Base-by-base conservation (phyloP, 2,797 vertebrate species). In the Acanthis flammea region DNA sequence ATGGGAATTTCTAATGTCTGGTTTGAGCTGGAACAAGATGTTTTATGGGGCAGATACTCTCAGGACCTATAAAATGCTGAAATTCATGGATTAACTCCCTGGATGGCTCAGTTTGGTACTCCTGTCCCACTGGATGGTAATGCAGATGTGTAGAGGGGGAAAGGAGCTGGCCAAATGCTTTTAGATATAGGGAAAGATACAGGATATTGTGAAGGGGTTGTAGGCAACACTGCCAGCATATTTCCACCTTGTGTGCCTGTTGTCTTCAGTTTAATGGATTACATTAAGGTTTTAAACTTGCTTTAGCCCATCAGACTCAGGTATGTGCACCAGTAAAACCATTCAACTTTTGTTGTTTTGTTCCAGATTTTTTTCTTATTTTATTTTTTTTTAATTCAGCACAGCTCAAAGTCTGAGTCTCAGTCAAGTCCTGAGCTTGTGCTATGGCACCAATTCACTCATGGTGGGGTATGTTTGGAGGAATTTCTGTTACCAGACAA, bases 391-490 rank as follows among this genome's bases (percentile, higher is more conserved):
- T 67, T 84, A 21, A 66, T 37, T 67, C 12, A 25, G n/a, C 23
- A 21, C 8, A 35, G 35, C 16, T 71, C 7, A 30, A 63, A 41
- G 12, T 10, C 2, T 45, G 51, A 75, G 27, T 55, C n/a, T n/a
- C n/a, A n/a, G 19, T 30, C 10, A 62, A 65, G 35, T 33, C 24
- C 33, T 17, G 12, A 70, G 10, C 35, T 88, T 25, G 27, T 19
- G 44, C 22, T 66, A 6, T 0, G 0, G 41, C 42, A 86, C 14
- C 35, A 44, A 31, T 18, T 86, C 39, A 37, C n/a, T 73, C 16
- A 17, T 0, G 0, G 25, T 75, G 37, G 61, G 9, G 16, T 4
- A 0, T 13, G 19, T 65, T 42, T 65, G 22, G 35, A 62, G 30
- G 68, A 75, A 47, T 35, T 74, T 47, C 55, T 80, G 23, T 50